Conservation (phyloP, 2,888 invertebrate genomes). For the Perizoma affinitatum region DNA sequence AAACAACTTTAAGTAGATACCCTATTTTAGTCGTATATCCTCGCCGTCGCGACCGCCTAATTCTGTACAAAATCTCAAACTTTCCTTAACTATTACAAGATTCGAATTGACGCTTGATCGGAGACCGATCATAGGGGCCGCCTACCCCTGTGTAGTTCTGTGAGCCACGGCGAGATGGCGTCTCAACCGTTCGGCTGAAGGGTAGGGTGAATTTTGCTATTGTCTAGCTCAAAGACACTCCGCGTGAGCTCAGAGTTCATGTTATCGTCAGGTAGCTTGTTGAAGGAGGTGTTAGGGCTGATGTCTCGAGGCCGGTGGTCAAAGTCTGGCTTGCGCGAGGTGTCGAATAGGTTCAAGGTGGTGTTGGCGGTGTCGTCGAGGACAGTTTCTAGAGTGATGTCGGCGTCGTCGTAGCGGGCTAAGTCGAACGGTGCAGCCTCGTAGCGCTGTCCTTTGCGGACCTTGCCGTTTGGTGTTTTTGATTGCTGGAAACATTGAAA, state of each 20-base stretch:
- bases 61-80: conserved; percentile 69
- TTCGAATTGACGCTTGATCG: conserved; percentile 55
- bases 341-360: conserved; percentile 54
- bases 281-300: conserved; percentile 53
- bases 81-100: conserved; percentile 51
- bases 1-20: conserved; percentile 38
- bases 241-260: conserved; percentile 75
- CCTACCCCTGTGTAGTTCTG: conserved; percentile 74
- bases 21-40: conserved; percentile 56
- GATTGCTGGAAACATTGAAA: conserved; percentile 48
- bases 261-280: conserved; percentile 76
- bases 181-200: conserved; percentile 79
- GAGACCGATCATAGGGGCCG: conserved; percentile 58
- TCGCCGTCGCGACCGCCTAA: conserved; percentile 41
- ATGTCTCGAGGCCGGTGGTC: conserved; percentile 39
- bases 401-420: conserved; percentile 60
- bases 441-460: conserved; percentile 56
- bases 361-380: conserved; percentile 45
- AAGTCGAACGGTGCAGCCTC: conserved; percentile 65
- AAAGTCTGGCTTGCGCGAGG: conserved; percentile 59
- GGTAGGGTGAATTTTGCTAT: conserved; percentile 73
- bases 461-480: conserved; percentile 72
- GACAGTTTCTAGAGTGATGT: conserved; percentile 63
- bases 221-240: conserved; percentile 58
- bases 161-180: conserved; percentile 15